These are phyloP conservation scores for Ataeniobius toweri DNA, from an alignment of 2,797 vertebrate genomes.

Conservation along the genomic window DNA sequence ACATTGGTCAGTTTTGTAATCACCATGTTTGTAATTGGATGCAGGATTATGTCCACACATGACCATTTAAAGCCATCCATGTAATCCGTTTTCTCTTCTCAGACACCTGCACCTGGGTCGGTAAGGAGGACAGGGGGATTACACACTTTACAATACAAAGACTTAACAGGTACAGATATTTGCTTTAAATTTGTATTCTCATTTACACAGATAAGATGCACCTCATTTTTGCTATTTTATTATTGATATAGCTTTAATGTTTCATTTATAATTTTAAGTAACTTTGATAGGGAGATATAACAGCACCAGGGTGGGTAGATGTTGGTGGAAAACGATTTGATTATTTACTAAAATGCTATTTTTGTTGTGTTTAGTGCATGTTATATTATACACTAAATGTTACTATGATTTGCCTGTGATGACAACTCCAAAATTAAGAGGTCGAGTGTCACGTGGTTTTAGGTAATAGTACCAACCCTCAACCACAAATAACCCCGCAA, in stretches of 20 bases:
- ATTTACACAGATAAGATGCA: not conserved
- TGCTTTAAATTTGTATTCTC: not conserved
- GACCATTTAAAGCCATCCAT: slow-evolving; percentile 81
- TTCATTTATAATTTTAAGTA: not conserved
- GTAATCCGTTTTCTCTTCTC: slow-evolving; percentile 79
- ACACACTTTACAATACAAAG: slow-evolving; percentile 36
- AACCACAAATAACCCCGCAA: not conserved
- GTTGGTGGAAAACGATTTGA: not conserved
- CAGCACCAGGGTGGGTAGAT: not conserved
- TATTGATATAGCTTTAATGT: not conserved
- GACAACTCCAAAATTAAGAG: not conserved
- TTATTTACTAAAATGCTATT: not conserved
- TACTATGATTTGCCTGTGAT: no score
- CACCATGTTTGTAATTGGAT: slow-evolving; percentile 77
- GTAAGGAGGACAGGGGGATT: slow-evolving; percentile 53
- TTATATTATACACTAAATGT: not conserved
- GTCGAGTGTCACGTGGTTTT: not conserved
- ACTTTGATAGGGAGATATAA: not conserved
- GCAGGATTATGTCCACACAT: slow-evolving; percentile 79
- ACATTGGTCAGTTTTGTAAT: slow-evolving; percentile 58
- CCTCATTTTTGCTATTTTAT: not conserved
- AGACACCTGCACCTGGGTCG: slow-evolving; percentile 56
- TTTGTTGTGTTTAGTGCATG: not conserved
- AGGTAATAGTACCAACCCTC: not conserved
- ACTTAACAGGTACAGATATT: slow-evolving; percentile 49